A percentile compares a stretch with the other conserved stretches of the same genome.
These are phyloP conservation scores for Gymnocypris eckloni DNA, from an alignment of 2,797 vertebrate species.

Conservation along the genomic window DNA sequence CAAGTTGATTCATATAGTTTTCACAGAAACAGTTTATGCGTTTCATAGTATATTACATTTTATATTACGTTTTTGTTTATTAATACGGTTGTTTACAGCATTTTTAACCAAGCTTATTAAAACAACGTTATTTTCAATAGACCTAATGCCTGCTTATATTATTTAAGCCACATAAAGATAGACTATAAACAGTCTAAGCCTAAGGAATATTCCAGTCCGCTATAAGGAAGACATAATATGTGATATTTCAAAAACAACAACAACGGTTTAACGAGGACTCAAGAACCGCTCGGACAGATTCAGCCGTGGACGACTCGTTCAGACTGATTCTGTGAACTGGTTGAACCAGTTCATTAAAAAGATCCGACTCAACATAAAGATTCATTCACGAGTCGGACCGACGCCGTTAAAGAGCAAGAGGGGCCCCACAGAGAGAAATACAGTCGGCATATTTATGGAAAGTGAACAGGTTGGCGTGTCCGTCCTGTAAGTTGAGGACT, in stretches of 20 bases:
- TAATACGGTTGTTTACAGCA: neutral
- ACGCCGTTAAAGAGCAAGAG: neutral
- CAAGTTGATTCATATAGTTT: neutral
- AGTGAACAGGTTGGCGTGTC: conserved; percentile 14
- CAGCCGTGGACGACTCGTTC: neutral
- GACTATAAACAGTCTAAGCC: too few relatives aligned
- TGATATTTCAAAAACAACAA: neutral
- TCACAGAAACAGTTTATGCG: neutral
- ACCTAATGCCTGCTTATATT: neutral
- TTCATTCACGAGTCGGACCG: neutral
- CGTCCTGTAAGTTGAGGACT: conserved; percentile 1
- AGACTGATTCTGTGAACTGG: neutral
- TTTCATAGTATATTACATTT: too few relatives aligned
- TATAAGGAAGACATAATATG: neutral
- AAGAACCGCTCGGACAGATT: neutral
- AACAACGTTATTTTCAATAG: neutral
- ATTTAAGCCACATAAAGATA: neutral
- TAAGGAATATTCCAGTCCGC: neutral
- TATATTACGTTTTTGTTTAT: neutral
- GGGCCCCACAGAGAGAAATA: conserved; percentile 14
- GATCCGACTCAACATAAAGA: conserved; percentile 5
- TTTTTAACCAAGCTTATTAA: neutral
- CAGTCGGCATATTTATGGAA: conserved; percentile 13
- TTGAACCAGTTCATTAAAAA: neutral
- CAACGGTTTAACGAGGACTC: neutral